These are phyloP conservation scores for Tillus elongatus DNA, from an alignment of 2,888 invertebrate genomes.

Conservation along the genomic window DNA sequence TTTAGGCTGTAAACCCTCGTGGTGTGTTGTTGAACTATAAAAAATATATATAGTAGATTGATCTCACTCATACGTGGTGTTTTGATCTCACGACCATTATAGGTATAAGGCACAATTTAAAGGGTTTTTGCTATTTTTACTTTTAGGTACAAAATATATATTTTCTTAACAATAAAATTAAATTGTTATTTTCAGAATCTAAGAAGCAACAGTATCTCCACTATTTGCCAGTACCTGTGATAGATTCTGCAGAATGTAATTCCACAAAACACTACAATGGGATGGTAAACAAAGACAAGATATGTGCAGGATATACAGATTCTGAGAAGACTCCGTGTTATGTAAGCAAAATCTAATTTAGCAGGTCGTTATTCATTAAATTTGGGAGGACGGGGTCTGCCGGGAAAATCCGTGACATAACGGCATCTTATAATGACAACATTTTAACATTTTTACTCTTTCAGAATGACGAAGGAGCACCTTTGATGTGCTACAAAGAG, in stretches of 20 bases:
- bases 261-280: conserved; percentile 54
- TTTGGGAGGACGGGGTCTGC: too few species aligned
- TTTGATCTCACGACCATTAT: too few species aligned
- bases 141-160: not conserved
- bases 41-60: too few species aligned
- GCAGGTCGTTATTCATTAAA: not conserved
- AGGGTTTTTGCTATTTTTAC: not conserved
- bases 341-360: conserved; percentile 41
- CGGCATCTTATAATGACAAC: too few species aligned
- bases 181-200: conserved; percentile 34
- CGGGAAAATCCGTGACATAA: too few species aligned
- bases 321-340: conserved; percentile 50
- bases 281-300: conserved; percentile 46
- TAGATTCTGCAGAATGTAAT: conserved; percentile 50
- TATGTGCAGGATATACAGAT: conserved; percentile 52
- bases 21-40: too few species aligned
- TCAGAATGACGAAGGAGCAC: conserved; percentile 59
- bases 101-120: too few species aligned
- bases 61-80: too few species aligned
- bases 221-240: conserved; percentile 48
- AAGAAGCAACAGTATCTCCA: conserved; percentile 45
- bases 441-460: conserved; percentile 26
- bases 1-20: too few species aligned
- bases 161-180: too few species aligned
- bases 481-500: conserved; percentile 52